Percentiles rank a stretch among this genome's conserved stretches.
Conservation (phyloP, 2,888 invertebrate species). For the Hirtodrosophila cameraria region DNA sequence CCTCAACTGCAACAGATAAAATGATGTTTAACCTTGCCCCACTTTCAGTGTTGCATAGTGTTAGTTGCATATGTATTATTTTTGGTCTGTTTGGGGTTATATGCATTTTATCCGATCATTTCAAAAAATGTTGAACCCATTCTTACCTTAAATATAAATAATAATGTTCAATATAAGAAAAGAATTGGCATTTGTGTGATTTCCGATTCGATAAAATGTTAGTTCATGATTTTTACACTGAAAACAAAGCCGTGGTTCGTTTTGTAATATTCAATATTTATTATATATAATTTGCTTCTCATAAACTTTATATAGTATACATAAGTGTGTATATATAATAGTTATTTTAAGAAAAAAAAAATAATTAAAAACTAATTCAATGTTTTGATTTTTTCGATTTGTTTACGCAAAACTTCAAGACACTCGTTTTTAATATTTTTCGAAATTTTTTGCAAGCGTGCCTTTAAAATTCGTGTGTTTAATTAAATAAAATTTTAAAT, state of each 20-base stretch:
- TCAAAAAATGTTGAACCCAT: no score
- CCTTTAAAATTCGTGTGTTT: conserved; percentile 29
- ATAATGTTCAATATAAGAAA: no score
- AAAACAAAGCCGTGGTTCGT: conserved; percentile 9
- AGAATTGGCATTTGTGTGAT: no score
- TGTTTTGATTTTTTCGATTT: conserved; percentile 31
- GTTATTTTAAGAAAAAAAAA: conserved; percentile 58
- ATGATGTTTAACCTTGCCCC: no score
- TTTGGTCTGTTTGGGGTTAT: no score
- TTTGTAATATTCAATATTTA: conserved; percentile 73
- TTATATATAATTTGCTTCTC: conserved; percentile 67
- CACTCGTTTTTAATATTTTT: conserved; percentile 15
- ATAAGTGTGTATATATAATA: conserved; percentile 61
- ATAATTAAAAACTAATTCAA: conserved; percentile 59
- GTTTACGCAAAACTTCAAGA: background rate
- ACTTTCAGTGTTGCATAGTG: no score
- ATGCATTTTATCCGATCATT: no score
- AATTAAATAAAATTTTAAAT: conserved; percentile 50
- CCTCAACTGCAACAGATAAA: no score
- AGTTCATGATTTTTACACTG: no score
- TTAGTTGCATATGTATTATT: no score
- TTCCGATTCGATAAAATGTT: no score
- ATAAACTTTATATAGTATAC: conserved; percentile 67
- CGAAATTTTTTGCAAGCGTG: conserved; percentile 3
- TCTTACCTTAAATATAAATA: no score